Percentiles rank a stretch among this genome's conserved stretches.
Evolutionary conservation across 2,113 vertebrate species (phyloP).

Genomic region (Thryonomys swinderianus): DNA sequence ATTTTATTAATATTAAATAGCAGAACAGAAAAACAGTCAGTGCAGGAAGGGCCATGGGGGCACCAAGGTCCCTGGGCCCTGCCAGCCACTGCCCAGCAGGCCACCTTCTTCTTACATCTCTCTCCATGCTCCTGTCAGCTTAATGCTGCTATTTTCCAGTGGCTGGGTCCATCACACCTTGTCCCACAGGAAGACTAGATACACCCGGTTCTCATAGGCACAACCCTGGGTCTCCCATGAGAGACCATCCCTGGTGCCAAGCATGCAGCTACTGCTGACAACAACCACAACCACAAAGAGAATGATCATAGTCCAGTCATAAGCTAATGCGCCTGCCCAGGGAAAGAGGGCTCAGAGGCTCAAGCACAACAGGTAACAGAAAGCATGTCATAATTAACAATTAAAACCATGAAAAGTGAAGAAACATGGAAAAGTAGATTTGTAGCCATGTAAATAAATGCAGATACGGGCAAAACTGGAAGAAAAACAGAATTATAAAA

Average conservation of each 20-base stretch:
- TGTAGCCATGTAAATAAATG: background rate
- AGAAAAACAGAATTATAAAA: too few relatives aligned
- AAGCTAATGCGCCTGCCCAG: background rate
- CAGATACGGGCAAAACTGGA: background rate
- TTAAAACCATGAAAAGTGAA: background rate
- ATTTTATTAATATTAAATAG: background rate
- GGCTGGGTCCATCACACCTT: background rate
- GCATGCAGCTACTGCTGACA: fast-evolving
- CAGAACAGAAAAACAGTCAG: background rate
- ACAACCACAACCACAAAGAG: background rate
- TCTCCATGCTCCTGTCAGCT: background rate
- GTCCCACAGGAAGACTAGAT: background rate
- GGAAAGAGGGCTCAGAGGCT: background rate
- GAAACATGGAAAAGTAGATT: background rate
- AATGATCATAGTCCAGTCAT: background rate
- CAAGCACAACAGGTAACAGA: background rate
- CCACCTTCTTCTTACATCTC: background rate
- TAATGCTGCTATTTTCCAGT: background rate
- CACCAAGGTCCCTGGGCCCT: too few relatives aligned
- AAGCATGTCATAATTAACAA: background rate
- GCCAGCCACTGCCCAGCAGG: too few relatives aligned
- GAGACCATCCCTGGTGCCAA: background rate
- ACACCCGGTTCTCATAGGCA: background rate
- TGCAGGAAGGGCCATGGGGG: background rate
- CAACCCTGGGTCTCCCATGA: background rate